Evolutionary conservation across 92 coral and sea anemone genomes (phyloP).

Genomic region (Muricea muricata): DNA sequence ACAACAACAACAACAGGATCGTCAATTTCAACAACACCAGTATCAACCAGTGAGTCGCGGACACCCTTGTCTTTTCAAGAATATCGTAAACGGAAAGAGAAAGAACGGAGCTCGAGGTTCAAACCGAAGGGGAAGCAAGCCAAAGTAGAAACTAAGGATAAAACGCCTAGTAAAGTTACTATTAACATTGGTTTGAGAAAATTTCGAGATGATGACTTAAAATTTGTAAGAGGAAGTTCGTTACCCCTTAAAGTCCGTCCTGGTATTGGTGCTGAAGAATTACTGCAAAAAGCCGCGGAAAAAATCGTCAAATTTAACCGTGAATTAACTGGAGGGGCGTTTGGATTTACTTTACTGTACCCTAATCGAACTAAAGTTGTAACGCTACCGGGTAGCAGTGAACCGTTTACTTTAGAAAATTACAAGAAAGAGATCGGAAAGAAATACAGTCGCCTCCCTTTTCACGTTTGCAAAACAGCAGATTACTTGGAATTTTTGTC

Average conservation of each 20-base stretch:
- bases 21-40: background rate
- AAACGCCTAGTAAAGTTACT: conserved; percentile 29
- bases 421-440: background rate
- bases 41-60: background rate
- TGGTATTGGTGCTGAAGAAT: conserved; percentile 48
- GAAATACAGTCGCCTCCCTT: background rate
- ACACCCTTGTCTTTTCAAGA: conserved; percentile 32
- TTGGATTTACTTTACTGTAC: conserved; percentile 50
- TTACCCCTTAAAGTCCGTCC: conserved; percentile 59
- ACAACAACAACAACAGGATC: no score
- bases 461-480: background rate
- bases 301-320: conserved; percentile 62
- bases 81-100: conserved; percentile 39
- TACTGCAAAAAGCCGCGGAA: conserved; percentile 48
- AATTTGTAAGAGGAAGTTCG: conserved; percentile 45
- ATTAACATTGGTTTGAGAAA: conserved; percentile 45
- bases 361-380: conserved; percentile 56
- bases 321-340: conserved; percentile 17
- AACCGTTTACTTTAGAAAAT: background rate
- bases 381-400: background rate
- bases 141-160: conserved; percentile 8
- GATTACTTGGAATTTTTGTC: background rate
- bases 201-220: conserved; percentile 6
- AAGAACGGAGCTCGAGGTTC: conserved; percentile 51
- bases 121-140: conserved; percentile 23